Percentiles rank a stretch among this genome's conserved stretches.
Evolutionary conservation across 2,113 vertebrate genomes (phyloP).

Genomic region (Amia ocellicauda): DNA sequence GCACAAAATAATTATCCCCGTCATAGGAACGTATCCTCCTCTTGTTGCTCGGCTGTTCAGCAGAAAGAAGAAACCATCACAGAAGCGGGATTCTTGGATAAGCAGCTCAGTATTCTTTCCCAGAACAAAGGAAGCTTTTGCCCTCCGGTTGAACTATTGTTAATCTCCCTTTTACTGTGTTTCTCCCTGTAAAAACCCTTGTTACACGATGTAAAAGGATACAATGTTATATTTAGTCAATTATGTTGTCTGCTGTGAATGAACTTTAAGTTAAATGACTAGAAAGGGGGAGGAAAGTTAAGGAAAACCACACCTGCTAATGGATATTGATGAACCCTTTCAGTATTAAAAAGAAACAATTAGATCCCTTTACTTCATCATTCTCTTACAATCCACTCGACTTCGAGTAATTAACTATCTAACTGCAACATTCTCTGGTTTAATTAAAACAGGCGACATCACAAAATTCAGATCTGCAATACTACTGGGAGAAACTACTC

Average conservation of each 20-base stretch:
- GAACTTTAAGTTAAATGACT: conserved; percentile 27
- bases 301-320: conserved; percentile 35
- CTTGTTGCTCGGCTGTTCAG: too few relatives aligned
- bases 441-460: conserved; percentile 21
- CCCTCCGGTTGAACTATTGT: too few relatives aligned
- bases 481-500: too few relatives aligned
- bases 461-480: not conserved
- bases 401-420: conserved; percentile 26
- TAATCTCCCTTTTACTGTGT: too few relatives aligned
- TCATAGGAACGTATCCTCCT: too few relatives aligned
- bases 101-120: too few relatives aligned
- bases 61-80: too few relatives aligned
- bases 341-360: conserved; percentile 38
- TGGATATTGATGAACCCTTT: conserved; percentile 39
- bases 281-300: conserved; percentile 22
- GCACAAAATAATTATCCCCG: too few relatives aligned
- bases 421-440: conserved; percentile 3
- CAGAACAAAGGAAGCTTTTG: too few relatives aligned
- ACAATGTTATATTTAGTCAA: not conserved
- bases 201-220: too few relatives aligned
- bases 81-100: too few relatives aligned
- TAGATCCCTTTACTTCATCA: conserved; percentile 17
- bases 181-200: too few relatives aligned
- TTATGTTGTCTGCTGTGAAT: conserved; percentile 18
- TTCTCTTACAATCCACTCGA: conserved; percentile 12